Conservation (phyloP, 2,797 vertebrate species). For the Columba guinea region DNA sequence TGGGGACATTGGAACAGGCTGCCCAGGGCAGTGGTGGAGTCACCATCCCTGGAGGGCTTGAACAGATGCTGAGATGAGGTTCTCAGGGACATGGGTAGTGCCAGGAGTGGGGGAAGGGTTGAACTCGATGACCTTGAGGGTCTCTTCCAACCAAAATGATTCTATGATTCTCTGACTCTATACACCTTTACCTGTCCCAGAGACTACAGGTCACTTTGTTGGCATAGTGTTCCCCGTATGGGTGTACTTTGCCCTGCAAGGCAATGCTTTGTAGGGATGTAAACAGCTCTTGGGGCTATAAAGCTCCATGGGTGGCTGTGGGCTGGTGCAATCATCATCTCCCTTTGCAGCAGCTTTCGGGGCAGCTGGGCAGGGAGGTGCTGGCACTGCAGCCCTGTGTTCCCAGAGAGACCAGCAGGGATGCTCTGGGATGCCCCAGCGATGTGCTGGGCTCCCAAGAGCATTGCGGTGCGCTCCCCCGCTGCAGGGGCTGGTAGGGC, state of each 20-base stretch:
- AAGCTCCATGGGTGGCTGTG: not conserved
- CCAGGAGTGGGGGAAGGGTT: too few species aligned
- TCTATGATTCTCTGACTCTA: too few species aligned
- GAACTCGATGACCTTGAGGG: too few species aligned
- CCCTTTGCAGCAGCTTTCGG: not conserved
- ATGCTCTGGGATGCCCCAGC: not conserved
- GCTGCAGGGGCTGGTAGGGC: too few species aligned
- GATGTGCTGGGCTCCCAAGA: accelerated
- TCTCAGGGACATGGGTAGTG: too few species aligned
- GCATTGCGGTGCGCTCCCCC: too few species aligned
- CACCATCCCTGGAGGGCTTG: too few species aligned
- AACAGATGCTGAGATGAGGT: too few species aligned
- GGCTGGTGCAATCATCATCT: not conserved
- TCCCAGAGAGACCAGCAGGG: accelerated
- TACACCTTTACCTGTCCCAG: not conserved
- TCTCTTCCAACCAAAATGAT: too few species aligned
- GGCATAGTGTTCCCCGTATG: not conserved
- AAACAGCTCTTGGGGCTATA: not conserved
- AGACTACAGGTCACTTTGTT: not conserved
- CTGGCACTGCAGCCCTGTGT: not conserved
- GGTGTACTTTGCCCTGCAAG: not conserved
- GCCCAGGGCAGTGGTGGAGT: too few species aligned
- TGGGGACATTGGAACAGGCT: too few species aligned
- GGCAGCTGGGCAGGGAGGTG: not conserved
- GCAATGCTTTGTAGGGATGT: not conserved